Evolutionary conservation across 2,888 invertebrate species (phyloP).

Genomic region (Petrolisthes manimaculis): DNA sequence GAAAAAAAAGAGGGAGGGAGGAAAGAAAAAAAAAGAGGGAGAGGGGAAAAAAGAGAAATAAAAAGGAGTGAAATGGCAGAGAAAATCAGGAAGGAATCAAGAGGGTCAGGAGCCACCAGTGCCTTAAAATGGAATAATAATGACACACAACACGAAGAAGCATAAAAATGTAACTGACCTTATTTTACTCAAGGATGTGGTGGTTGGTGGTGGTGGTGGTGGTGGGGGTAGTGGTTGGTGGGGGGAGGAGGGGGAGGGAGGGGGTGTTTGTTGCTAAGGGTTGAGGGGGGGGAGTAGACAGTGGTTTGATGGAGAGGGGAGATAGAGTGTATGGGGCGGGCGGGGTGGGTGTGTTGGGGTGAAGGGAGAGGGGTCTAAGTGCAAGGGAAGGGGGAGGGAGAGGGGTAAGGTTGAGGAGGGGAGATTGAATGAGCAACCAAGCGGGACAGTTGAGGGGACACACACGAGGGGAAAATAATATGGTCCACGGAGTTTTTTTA

Average conservation of each 20-base stretch:
- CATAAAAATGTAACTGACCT: constrained; percentile 42
- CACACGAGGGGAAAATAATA: neutral
- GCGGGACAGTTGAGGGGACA: neutral
- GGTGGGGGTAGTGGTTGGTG: neutral
- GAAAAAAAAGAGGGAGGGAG: neutral
- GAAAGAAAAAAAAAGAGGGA: neutral
- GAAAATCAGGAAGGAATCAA: constrained; percentile 20
- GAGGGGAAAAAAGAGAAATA: no score
- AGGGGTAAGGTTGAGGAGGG: neutral
- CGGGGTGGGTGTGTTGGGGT: neutral
- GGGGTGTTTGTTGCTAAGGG: no score
- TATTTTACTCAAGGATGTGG: constrained; percentile 35
- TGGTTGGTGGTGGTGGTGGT: neutral
- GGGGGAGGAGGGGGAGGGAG: constrained; percentile 11
- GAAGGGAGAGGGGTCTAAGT: neutral
- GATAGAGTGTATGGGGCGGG: neutral
- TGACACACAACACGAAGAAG: constrained; percentile 29
- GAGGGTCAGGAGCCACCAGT: constrained; percentile 21
- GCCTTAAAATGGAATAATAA: constrained; percentile 47
- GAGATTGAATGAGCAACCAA: neutral
- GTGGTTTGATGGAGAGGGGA: neutral
- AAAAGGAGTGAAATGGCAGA: no score
- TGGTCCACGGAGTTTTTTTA: no score
- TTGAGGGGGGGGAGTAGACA: constrained; percentile 13
- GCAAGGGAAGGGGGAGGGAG: neutral